Percentiles rank a stretch among this genome's conserved stretches.
These are phyloP conservation scores for Heterotilapia buettikoferi DNA, from an alignment of 2,113 vertebrate genomes.

Conservation along the genomic window DNA sequence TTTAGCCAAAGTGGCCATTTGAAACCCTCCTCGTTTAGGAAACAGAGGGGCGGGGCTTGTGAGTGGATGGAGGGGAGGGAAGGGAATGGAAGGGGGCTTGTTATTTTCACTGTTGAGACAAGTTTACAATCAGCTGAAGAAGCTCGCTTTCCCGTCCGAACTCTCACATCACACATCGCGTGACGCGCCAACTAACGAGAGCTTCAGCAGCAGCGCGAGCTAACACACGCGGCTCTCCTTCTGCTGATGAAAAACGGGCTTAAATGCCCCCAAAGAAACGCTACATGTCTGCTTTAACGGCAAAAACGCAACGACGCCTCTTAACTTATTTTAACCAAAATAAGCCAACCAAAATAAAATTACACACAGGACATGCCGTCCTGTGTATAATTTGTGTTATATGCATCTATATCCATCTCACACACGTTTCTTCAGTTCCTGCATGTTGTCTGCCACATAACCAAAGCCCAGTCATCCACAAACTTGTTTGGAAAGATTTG, in stretches of 20 bases:
- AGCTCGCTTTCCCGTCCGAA: background rate
- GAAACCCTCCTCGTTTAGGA: conserved; percentile 49
- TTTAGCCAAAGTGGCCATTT: conserved; percentile 64
- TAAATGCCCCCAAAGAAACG: background rate
- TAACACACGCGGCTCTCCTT: background rate
- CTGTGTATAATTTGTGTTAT: background rate
- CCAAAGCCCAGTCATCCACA: background rate
- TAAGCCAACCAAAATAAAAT: background rate
- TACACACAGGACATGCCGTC: background rate
- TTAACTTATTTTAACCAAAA: background rate
- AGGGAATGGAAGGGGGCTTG: conserved; percentile 4
- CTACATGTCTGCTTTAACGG: background rate
- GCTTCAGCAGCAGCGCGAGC: background rate
- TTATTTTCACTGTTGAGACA: conserved; percentile 47
- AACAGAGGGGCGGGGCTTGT: conserved; percentile 2
- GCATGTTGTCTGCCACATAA: background rate
- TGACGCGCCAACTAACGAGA: background rate
- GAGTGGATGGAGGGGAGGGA: background rate
- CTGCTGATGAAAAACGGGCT: background rate
- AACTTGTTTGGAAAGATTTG: background rate
- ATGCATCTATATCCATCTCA: background rate
- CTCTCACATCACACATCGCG: background rate
- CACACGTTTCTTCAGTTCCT: background rate
- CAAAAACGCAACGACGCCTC: background rate
- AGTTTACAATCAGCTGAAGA: conserved; percentile 28